These are phyloP conservation scores for Bedellia somnulentella DNA, from an alignment of 2,888 invertebrate genomes.

Conservation along the genomic window DNA sequence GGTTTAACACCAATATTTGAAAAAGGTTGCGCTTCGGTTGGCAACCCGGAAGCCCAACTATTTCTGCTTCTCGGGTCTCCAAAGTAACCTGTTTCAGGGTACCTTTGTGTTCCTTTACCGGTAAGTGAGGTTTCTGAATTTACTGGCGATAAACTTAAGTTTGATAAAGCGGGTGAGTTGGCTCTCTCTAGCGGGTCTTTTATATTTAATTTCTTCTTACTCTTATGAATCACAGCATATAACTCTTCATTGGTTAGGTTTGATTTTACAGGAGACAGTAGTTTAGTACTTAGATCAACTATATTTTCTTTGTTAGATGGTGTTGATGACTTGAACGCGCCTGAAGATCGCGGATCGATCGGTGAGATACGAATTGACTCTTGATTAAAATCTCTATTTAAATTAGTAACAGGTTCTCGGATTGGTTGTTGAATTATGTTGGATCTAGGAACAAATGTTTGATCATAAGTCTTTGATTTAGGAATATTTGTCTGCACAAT, in stretches of 20 bases:
- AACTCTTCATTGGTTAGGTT: conserved; percentile 79
- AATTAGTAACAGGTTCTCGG: conserved; percentile 11
- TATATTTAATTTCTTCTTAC: conserved; percentile 73
- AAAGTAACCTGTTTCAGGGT: conserved; percentile 66
- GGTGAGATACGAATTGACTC: conserved; percentile 66
- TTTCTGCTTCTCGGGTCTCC: conserved; percentile 58
- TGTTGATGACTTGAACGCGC: conserved; percentile 69
- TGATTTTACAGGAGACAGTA: conserved; percentile 69
- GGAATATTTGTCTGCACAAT: conserved; percentile 17
- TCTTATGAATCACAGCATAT: conserved; percentile 76
- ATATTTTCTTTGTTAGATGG: conserved; percentile 60
- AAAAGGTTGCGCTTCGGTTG: conserved; percentile 16
- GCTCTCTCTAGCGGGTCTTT: conserved; percentile 54
- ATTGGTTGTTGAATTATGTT: conserved; percentile 13
- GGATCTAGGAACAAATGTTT: conserved; percentile 18
- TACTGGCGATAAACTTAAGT: conserved; percentile 50
- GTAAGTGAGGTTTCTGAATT: conserved; percentile 48
- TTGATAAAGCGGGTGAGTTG: conserved; percentile 45
- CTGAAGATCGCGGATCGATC: conserved; percentile 64
- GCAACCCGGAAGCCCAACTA: conserved; percentile 64
- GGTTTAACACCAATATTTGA: conserved; percentile 22
- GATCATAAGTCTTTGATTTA: conserved; percentile 13
- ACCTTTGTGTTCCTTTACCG: conserved; percentile 38
- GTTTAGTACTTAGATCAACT: conserved; percentile 46
- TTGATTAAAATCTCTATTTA: conserved; percentile 13